Base-by-base conservation (phyloP, 2,113 vertebrate species). In the Apteryx mantelli region DNA sequence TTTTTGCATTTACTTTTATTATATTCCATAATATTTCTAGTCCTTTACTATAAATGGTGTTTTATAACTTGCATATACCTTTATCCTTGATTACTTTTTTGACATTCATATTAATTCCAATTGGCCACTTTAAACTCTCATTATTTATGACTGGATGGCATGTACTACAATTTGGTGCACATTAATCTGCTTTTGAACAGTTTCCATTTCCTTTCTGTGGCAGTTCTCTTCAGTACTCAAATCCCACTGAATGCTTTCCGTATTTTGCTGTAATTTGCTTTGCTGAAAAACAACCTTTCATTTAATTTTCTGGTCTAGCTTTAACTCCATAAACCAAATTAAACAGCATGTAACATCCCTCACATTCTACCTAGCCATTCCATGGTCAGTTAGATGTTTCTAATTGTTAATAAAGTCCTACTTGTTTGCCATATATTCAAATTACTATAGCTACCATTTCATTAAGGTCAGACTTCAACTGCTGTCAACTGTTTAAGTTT, bases 191-290 rank as follows among this genome's bases (percentile, higher is more conserved):
- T 83, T 93, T 40, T 26, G 61, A 97, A 94, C 73, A 96, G 80
- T 81, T 91, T 88, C 87, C 44, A 88, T 74, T 82, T 93, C 68
- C 36, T 77, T 71, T 95, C 4, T 34, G 77, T 82, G 86, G 80
- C 90, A 96, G 85, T 73, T 95, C 73, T 91, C 19, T 89, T 89
- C 71, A 84, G 84, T 89, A 77, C 79, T 88, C 86, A 91, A 97
- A 94, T 56, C 24, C 63, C 53, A 95, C 91, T 55, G 79, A 89
- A 88, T 75, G 65, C 74, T 94, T 89, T 91, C 93, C 91, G 68
- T 86, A 95, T 86, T 75, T 93, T 78, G 58, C 74, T 64, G 66
- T 74, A 88, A 95, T 96, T 97, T 97, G 73, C 82, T 95, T 91
- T 86, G 76, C 81, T 88, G 93, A 95, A 85, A 97, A 97, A 93